Evolutionary conservation across 2,888 invertebrate species (phyloP).

Genomic region (Eurytoma californica): DNA sequence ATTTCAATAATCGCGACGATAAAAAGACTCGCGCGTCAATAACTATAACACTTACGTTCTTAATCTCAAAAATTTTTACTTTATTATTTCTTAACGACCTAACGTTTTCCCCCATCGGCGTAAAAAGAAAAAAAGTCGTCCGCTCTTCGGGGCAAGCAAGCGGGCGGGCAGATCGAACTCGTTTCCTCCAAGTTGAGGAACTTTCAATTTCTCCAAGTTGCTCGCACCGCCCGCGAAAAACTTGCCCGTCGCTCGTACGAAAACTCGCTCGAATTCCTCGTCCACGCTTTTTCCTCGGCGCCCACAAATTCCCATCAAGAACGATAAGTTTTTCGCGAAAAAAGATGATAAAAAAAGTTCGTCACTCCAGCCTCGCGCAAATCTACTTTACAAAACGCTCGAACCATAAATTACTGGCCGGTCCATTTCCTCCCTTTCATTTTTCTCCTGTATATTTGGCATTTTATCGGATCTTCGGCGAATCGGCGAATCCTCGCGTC

Average conservation of each 20-base stretch:
- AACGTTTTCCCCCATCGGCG: slow-evolving; percentile 14
- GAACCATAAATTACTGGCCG: slow-evolving; percentile 53
- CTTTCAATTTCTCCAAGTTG: slow-evolving; percentile 47
- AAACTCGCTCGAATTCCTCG: slow-evolving; percentile 35
- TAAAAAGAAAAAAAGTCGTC: slow-evolving; percentile 11
- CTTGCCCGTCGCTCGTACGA: not conserved
- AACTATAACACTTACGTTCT: slow-evolving; percentile 51
- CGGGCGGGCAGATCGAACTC: slow-evolving; percentile 19
- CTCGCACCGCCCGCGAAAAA: slow-evolving; percentile 19
- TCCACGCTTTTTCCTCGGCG: not conserved
- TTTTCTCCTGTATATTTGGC: slow-evolving; percentile 41
- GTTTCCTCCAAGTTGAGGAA: slow-evolving; percentile 27
- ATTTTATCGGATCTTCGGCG: slow-evolving; percentile 39
- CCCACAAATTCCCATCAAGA: slow-evolving; percentile 35
- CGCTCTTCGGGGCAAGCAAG: not conserved
- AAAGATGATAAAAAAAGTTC: not conserved
- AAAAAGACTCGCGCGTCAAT: slow-evolving; percentile 39
- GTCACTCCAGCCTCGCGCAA: not conserved
- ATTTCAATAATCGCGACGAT: slow-evolving; percentile 35
- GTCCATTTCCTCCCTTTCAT: slow-evolving; percentile 19
- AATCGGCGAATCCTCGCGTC: not conserved
- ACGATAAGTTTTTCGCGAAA: slow-evolving; percentile 36
- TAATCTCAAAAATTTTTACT: slow-evolving; percentile 45
- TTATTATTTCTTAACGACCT: slow-evolving; percentile 37
- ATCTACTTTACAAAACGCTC: slow-evolving; percentile 21